These are phyloP conservation scores for Hemiprocne comata DNA, from an alignment of 2,113 vertebrate species.

Conservation along the genomic window DNA sequence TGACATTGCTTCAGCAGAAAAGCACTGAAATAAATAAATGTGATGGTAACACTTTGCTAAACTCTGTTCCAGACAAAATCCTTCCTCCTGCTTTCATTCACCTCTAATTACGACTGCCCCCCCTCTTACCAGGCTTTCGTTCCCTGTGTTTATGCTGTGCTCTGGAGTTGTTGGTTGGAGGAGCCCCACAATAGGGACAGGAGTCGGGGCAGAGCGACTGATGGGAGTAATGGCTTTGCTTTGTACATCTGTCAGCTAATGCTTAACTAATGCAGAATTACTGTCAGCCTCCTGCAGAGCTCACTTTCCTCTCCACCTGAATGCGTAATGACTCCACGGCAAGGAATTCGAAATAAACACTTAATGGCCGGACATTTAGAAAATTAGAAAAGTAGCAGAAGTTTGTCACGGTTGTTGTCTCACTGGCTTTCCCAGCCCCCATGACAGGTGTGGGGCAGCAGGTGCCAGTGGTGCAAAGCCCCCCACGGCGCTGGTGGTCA, in stretches of 20 bases:
- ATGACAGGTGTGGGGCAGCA: neutral
- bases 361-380: slow-evolving; percentile 19
- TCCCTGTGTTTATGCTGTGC: neutral
- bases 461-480: neutral
- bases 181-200: slow-evolving; percentile 39
- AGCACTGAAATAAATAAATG: neutral
- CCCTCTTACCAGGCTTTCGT: neutral
- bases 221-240: slow-evolving; percentile 64
- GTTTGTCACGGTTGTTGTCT: neutral
- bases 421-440: rapidly evolving
- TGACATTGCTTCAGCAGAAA: neutral
- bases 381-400: neutral
- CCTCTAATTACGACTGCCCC: neutral
- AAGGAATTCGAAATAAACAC: slow-evolving; percentile 40
- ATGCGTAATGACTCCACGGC: slow-evolving; percentile 56
- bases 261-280: slow-evolving; percentile 71
- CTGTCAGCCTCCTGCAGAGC: slow-evolving; percentile 59
- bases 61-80: neutral
- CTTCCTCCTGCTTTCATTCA: neutral
- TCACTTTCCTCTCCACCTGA: slow-evolving; percentile 65
- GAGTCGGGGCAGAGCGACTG: slow-evolving; percentile 34
- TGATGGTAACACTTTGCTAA: neutral
- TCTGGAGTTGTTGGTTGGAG: slow-evolving; percentile 32
- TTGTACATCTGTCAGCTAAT: slow-evolving; percentile 70
- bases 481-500: rapidly evolving